phyloP scores from a whole-genome alignment of 1,140 invertebrate species.

The Drosophila busckii region DNA sequence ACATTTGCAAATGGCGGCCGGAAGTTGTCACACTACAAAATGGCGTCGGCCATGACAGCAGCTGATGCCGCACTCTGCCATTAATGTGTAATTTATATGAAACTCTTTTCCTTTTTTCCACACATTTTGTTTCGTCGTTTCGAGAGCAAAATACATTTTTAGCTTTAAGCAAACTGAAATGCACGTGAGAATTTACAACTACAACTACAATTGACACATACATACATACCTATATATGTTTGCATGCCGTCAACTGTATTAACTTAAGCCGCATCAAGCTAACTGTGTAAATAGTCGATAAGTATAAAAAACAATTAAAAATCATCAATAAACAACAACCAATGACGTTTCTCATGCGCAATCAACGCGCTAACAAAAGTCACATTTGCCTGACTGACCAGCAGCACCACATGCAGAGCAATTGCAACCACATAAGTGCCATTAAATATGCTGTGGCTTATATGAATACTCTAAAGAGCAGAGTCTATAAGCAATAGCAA shows the following conservation, averaged over 20 bases:
- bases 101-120: no score
- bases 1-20: slow-evolving; percentile 66
- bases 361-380: slow-evolving; percentile 10
- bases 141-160: slow-evolving; percentile 49
- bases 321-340: slow-evolving; percentile 67
- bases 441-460: slow-evolving; percentile 44
- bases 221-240: slow-evolving; percentile 5
- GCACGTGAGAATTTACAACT: slow-evolving; percentile 74
- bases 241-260: slow-evolving; percentile 15
- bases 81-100: slow-evolving; percentile 7
- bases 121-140: slow-evolving; percentile 22
- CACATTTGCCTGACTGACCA: slow-evolving; percentile 8
- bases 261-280: slow-evolving; percentile 28
- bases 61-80: no score
- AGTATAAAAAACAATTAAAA: slow-evolving; percentile 63
- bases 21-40: slow-evolving; percentile 66
- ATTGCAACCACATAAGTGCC: slow-evolving; percentile 48
- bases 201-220: slow-evolving; percentile 18
- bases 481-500: background rate
- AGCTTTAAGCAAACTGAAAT: slow-evolving; percentile 77
- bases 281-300: slow-evolving; percentile 62
- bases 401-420: slow-evolving; percentile 6
- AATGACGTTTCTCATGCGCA: no score
- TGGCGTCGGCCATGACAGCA: slow-evolving; percentile 24
- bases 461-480: background rate